A percentile compares a stretch with the other conserved stretches of the same genome.
Evolutionary conservation across 2,888 invertebrate species (phyloP).

Genomic region (Notocelia uddmanniana): DNA sequence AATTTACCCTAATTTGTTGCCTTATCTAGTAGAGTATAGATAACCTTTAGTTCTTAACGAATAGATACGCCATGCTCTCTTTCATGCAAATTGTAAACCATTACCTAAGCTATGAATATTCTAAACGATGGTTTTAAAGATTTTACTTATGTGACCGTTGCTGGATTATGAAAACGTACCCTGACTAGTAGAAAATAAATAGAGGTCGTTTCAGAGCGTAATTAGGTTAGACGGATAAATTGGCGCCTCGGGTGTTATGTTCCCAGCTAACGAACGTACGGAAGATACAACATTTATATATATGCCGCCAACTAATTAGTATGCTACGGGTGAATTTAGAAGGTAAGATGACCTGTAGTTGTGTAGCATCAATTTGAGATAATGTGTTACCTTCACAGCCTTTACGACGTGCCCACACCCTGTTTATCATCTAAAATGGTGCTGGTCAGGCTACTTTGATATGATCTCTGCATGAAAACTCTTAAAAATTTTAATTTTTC

Average conservation of each 20-base stretch:
- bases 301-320: conserved; percentile 47
- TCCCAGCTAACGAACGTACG: conserved; percentile 59
- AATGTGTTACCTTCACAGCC: background rate
- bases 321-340: conserved; percentile 44
- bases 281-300: conserved; percentile 49
- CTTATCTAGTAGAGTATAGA: no score
- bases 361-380: conserved; percentile 9
- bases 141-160: background rate
- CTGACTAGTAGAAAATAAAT: conserved; percentile 60
- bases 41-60: no score
- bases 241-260: conserved; percentile 67
- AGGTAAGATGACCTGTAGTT: conserved; percentile 37
- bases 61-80: no score
- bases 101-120: background rate
- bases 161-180: conserved; percentile 25
- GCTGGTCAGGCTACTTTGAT: background rate
- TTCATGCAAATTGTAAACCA: background rate
- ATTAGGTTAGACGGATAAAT: conserved; percentile 72
- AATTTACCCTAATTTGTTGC: no score
- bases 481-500: no score
- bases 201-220: conserved; percentile 65
- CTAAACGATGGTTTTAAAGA: background rate
- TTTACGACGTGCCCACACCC: background rate
- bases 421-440: background rate
- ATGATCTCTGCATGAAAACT: no score